Base-by-base conservation (phyloP, 2,888 invertebrate species). In the Metopia argyrocephala region DNA sequence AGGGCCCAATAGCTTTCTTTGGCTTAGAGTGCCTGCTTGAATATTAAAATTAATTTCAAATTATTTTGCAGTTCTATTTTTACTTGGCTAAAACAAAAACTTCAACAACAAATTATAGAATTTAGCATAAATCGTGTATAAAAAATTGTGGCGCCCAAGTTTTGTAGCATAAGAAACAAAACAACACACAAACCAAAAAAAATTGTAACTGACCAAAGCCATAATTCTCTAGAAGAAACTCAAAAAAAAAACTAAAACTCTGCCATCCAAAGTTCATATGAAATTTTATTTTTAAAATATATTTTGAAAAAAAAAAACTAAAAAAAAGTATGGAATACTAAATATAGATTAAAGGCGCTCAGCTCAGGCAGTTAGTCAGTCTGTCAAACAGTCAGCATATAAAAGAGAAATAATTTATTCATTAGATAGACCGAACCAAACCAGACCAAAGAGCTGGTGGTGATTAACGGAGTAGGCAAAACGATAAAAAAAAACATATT, bases 371-470 rank as follows among this genome's bases (percentile, higher is more conserved):
- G 9, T 62, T 4, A 20, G 31, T 61, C n/a, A 21, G 54, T 56
- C 38, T 38, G n/a, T 23, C n/a, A n/a, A n/a, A n/a, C n/a, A n/a
- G n/a, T n/a, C n/a, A 61, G 52, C 59, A 48, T 46, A 54, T 56
- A 62, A 68, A 62, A 68, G 54, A 23, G 50, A 76, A 71, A 71
- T 76, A 80, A 80, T 80, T 80, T 80, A 80, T 80, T 80, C 80
- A 80, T 80, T 76, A 76, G 79, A 73, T 76, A 38, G 21, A 12
- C 21, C 31, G 28, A 4, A 21, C 48, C n/a, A n/a, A n/a, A n/a
- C n/a, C n/a, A n/a, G n/a, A n/a, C n/a, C n/a, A n/a, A n/a, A n/a
- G n/a, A n/a, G n/a, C n/a, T n/a, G n/a, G n/a, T n/a, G n/a, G n/a
- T n/a, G n/a, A n/a, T n/a, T n/a, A n/a, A n/a, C n/a, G 12, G 38